phyloP scores from a whole-genome alignment of 2,113 vertebrate genomes.

The Cebus imitator region DNA sequence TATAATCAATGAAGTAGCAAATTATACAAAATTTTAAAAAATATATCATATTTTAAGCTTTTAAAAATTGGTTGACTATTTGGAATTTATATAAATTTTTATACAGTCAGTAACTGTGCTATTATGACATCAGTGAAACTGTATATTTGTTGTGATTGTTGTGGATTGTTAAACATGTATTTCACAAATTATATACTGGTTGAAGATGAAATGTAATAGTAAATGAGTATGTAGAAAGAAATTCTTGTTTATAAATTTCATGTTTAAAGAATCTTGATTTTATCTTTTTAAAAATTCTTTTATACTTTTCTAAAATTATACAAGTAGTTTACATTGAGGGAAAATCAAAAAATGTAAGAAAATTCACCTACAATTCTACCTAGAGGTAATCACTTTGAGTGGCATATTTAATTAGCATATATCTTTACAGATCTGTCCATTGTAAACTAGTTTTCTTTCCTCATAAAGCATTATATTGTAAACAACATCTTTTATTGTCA shows the following conservation, averaged over 20 bases:
- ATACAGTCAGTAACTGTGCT: background rate
- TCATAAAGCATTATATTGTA: background rate
- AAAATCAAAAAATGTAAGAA: background rate
- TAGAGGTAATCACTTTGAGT: background rate
- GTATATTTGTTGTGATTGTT: background rate
- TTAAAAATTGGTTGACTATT: background rate
- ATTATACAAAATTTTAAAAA: background rate
- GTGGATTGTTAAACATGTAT: background rate
- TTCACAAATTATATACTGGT: background rate
- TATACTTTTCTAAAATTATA: background rate
- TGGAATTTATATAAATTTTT: background rate
- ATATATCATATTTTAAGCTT: background rate
- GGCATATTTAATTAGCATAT: background rate
- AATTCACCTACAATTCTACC: background rate
- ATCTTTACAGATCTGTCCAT: background rate
- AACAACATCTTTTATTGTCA: background rate
- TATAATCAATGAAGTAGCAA: background rate
- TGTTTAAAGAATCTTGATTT: conserved; percentile 12
- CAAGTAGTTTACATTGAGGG: background rate
- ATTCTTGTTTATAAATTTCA: background rate
- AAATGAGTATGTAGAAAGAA: background rate
- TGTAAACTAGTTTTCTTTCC: background rate
- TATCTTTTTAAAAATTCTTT: background rate
- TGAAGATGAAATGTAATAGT: background rate
- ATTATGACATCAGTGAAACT: background rate